These are phyloP conservation scores for Cherax quadricarinatus DNA, from an alignment of 1,140 invertebrate species.

Conservation along the genomic window DNA sequence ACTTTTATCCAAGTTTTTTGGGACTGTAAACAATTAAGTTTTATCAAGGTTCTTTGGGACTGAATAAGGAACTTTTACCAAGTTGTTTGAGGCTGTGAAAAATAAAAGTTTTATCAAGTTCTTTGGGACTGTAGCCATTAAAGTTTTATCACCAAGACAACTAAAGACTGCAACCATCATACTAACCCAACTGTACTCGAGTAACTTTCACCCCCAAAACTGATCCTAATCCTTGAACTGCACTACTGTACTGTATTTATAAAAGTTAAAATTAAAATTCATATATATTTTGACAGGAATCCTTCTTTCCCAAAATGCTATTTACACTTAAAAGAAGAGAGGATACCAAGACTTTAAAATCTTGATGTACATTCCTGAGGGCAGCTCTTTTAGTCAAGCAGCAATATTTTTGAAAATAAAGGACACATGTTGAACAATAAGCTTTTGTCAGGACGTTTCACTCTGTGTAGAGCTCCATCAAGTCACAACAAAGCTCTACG, in stretches of 20 bases:
- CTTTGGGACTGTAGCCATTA: neutral
- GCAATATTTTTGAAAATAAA: neutral
- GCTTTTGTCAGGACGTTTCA: too few relatives aligned
- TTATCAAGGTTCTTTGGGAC: neutral
- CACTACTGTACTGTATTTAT: neutral
- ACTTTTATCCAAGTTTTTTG: neutral
- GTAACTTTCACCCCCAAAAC: neutral
- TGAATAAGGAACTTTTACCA: neutral
- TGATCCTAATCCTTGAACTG: neutral
- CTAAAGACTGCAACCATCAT: neutral
- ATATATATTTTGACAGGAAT: neutral
- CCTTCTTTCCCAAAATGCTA: neutral
- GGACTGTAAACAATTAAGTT: neutral
- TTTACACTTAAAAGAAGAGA: neutral
- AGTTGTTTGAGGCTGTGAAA: neutral
- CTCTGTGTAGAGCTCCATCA: too few relatives aligned
- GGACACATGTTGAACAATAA: too few relatives aligned
- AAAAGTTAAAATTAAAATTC: conserved; percentile 3
- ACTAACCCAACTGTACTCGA: neutral
- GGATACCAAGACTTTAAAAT: neutral
- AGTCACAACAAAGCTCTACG: too few relatives aligned
- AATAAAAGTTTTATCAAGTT: neutral
- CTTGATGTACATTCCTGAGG: neutral
- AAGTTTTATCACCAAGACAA: neutral
- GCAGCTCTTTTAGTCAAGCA: neutral